A percentile compares a stretch with the other conserved stretches of the same genome.
phyloP scores from a whole-genome alignment of 2,113 vertebrate genomes.

The Hystrix brachyura region DNA sequence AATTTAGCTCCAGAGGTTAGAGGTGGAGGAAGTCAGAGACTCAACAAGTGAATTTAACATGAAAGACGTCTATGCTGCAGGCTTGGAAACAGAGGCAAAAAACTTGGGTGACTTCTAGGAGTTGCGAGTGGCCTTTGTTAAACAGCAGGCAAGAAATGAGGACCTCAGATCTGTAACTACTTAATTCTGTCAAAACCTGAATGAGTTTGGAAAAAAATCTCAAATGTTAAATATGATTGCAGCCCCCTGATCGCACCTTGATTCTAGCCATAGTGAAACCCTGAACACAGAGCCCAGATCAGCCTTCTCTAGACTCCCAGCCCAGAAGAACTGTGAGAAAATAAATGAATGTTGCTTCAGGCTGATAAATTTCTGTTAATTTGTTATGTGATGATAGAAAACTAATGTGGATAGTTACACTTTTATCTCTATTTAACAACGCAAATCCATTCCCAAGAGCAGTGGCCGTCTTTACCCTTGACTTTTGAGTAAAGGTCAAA shows the following conservation, averaged over 20 bases:
- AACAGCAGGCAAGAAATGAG: neutral
- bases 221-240: neutral
- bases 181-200: neutral
- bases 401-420: neutral
- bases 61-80: neutral
- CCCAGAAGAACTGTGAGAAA: neutral
- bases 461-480: neutral
- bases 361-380: neutral
- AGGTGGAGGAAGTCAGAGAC: neutral
- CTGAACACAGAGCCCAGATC: neutral
- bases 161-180: neutral
- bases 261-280: neutral
- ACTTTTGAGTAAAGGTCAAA: neutral
- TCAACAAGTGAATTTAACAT: neutral
- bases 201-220: neutral
- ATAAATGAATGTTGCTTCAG: neutral
- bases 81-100: neutral
- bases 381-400: neutral
- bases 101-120: neutral
- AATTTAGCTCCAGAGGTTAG: neutral
- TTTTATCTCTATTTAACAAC: conserved; percentile 48
- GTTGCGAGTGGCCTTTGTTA: neutral
- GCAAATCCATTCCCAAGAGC: neutral
- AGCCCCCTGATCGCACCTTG: neutral
- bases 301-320: neutral